Base-by-base conservation (phyloP, 2,888 invertebrate species). In the Heliconius ethilla region DNA sequence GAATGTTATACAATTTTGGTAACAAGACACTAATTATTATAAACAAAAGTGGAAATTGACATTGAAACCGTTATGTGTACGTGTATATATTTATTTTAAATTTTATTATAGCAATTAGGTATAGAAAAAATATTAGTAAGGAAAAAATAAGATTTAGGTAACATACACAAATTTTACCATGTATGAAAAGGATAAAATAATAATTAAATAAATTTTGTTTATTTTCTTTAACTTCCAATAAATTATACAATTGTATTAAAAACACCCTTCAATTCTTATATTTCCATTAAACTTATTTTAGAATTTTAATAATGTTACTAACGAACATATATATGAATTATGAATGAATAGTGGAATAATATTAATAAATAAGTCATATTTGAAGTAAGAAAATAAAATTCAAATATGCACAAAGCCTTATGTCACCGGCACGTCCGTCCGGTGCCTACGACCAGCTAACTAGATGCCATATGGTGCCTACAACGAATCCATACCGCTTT, bases 21-120 rank as follows among this genome's bases (percentile, higher is more conserved):
- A 72, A 75, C 70, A 75, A 82, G 82, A 84, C 82, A 82, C 81
- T 83, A 85, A 85, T 84, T 85, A 81, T 75, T 81, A 79, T 80
- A 85, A 87, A 87, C 84, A 89, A 86, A 85, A 86, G 55, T 72
- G 83, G 84, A 86, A 88, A 84, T 84, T 82, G 90, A 90, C 89
- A 90, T 87, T 88, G 87, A 88, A 90, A 91, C 91, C 90, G 91
- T 91, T 91, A 84, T 76, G 40, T n/a, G n/a, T n/a, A n/a, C n/a
- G n/a, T n/a, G n/a, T n/a, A n/a, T n/a, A n/a, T n/a, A n/a, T n/a
- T n/a, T n/a, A n/a, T n/a, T n/a, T 22, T 18, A 51, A 18, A 6
- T 18, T 22, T 22, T 55, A 22, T 2, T 55, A 9, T 22, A 55
- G 55, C 3, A 3, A 55, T 22, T 55, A 22, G 22, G 22, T 22